Conservation (phyloP, 2,888 invertebrate genomes). For the Aporophyla nigra region DNA sequence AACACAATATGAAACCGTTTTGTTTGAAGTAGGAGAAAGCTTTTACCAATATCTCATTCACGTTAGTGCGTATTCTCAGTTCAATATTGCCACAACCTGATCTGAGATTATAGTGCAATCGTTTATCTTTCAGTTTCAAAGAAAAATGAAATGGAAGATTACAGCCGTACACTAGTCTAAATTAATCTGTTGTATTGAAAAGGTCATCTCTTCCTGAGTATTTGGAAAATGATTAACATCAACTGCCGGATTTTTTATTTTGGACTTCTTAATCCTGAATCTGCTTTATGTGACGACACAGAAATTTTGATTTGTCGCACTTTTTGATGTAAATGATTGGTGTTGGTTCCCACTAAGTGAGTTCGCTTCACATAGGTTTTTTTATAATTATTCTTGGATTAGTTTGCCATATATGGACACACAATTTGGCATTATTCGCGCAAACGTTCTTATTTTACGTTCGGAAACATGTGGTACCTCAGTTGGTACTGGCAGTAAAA, state of each 20-base stretch:
- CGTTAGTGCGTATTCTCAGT: neutral
- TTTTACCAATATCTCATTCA: neutral
- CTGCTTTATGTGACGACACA: too few species aligned
- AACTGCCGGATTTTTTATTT: neutral
- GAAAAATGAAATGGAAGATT: neutral
- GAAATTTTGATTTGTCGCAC: too few species aligned
- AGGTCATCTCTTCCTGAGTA: neutral
- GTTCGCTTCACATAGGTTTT: neutral
- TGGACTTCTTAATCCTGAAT: neutral
- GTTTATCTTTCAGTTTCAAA: neutral
- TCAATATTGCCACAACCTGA: neutral
- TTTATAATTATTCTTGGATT: neutral
- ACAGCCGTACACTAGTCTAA: neutral
- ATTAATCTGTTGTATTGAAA: slow-evolving; percentile 1
- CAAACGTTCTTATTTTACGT: neutral
- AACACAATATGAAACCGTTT: slow-evolving; percentile 1
- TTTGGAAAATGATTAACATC: neutral
- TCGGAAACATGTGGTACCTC: neutral
- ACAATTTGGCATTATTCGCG: neutral
- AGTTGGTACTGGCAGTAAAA: slow-evolving; percentile 1
- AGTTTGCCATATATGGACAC: neutral
- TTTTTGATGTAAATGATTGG: too few species aligned
- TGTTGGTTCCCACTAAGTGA: too few species aligned
- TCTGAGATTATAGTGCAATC: neutral
- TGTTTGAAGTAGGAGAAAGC: slow-evolving; percentile 11